Percentiles rank a stretch among this genome's conserved stretches.
These are phyloP conservation scores for Andricus grossulariae DNA, from an alignment of 1,140 invertebrate genomes.

Conservation along the genomic window DNA sequence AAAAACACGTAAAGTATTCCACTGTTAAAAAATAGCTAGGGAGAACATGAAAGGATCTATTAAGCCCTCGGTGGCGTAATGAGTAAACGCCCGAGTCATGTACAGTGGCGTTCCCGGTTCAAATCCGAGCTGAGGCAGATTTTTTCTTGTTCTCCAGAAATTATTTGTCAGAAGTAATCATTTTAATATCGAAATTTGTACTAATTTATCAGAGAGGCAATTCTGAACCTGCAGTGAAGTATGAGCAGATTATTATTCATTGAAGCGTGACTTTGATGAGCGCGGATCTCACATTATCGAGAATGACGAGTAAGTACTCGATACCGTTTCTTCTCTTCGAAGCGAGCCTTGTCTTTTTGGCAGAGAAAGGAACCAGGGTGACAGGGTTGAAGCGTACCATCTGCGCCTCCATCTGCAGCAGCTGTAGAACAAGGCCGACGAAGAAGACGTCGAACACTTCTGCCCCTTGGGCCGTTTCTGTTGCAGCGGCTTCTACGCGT, in stretches of 20 bases:
- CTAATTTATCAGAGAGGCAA: too few relatives aligned
- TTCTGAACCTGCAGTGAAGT: too few relatives aligned
- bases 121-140: too few relatives aligned
- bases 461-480: slow-evolving; percentile 43
- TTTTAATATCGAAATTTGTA: too few relatives aligned
- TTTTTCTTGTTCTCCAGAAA: too few relatives aligned
- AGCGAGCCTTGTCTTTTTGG: slow-evolving; percentile 27
- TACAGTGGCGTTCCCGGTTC: too few relatives aligned
- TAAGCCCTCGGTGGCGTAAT: too few relatives aligned
- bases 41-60: too few relatives aligned
- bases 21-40: too few relatives aligned
- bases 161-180: too few relatives aligned
- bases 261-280: slow-evolving; percentile 5
- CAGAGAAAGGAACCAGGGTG: slow-evolving; percentile 38
- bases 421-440: slow-evolving; percentile 57
- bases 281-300: slow-evolving; percentile 19
- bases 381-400: slow-evolving; percentile 54
- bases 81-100: too few relatives aligned
- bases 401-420: slow-evolving; percentile 63
- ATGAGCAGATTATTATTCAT: background rate
- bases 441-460: slow-evolving; percentile 56
- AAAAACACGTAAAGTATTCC: too few relatives aligned
- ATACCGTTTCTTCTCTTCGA: slow-evolving; percentile 18
- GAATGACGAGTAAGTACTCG: slow-evolving; percentile 27
- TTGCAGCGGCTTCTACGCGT: slow-evolving; percentile 39